Evolutionary conservation across 2,888 invertebrate genomes (phyloP), one percentile per base, ranked within the genome.

Genomic region (Clusia tigrina): DNA sequence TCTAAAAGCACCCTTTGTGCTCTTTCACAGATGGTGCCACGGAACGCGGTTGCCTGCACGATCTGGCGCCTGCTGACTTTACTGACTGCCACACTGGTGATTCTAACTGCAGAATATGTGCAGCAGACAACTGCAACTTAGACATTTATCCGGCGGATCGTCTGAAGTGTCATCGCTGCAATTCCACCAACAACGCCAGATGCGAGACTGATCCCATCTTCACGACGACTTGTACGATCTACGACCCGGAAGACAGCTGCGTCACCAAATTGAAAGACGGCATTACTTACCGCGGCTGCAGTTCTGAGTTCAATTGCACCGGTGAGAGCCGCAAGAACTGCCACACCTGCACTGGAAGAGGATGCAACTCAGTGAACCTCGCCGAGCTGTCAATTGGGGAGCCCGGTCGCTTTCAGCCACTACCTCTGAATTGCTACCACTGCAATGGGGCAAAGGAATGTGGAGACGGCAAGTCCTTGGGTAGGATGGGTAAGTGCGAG

Each of bases 401-500:
- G 22, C 63, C 67, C 3, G 73, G 75, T 1, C 9, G 59, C 0
- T 77, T 75, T 66, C 71, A 73, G 18, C 64, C 23, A 2, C 24
- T 73, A 20, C 76, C 77, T 1, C 51, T 77, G 1, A 68, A 62
- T 25, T 77, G 77, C 48, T 65, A 70, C 9, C 58, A 66, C 3
- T 76, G 75, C 55, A 60, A 67, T 5, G 68, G 67, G 3, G 60
- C 51, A 9, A 67, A 57, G 1, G 63, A 69, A 0, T 74, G 75
- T 38, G n/a, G n/a, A n/a, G n/a, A n/a, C n/a, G n/a, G n/a, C n/a
- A n/a, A n/a, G n/a, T n/a, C n/a, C n/a, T n/a, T n/a, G n/a, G 42
- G 42, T 15, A 3, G 10, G n/a, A 15, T 42, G 10, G 51, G 54
- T 5, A 54, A 55, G 32, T 75, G 75, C 32, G 38, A 15, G 12